phyloP scores from a whole-genome alignment of 2,888 invertebrate species.

The Tipula vernalis region DNA sequence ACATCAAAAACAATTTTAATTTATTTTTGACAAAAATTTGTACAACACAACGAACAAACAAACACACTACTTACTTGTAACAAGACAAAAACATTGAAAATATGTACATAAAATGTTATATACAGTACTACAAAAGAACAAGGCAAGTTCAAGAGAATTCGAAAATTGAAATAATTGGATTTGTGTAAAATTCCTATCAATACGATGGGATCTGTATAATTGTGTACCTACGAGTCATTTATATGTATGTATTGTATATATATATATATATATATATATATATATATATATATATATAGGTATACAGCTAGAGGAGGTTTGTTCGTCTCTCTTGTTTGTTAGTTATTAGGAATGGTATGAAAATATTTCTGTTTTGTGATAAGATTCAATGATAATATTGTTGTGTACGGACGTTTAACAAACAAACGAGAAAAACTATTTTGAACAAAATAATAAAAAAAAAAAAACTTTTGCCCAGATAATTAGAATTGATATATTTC shows the following conservation, averaged over 20 bases:
- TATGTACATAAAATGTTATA: not conserved
- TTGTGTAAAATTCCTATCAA: not conserved
- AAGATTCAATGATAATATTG: not conserved
- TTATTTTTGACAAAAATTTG: not conserved
- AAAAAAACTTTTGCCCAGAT: not conserved
- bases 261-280: no score
- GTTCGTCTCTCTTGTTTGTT: not conserved
- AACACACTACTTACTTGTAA: not conserved
- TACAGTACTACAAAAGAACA: not conserved
- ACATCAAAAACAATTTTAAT: not conserved
- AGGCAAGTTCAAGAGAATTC: constrained; percentile 4
- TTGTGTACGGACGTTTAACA: not conserved
- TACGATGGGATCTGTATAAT: not conserved
- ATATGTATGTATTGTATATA: not conserved
- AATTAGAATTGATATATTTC: not conserved
- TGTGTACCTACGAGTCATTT: not conserved
- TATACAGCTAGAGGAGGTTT: not conserved
- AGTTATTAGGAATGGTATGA: constrained; percentile 4
- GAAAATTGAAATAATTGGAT: constrained; percentile 4
- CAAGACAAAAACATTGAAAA: not conserved
- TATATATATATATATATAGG: no score
- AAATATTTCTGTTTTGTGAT: not conserved
- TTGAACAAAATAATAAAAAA: not conserved
- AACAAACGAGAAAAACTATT: not conserved
- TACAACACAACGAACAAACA: not conserved